Conservation (phyloP, 2,888 invertebrate species). For the Rhopalosiphum nymphaeae region DNA sequence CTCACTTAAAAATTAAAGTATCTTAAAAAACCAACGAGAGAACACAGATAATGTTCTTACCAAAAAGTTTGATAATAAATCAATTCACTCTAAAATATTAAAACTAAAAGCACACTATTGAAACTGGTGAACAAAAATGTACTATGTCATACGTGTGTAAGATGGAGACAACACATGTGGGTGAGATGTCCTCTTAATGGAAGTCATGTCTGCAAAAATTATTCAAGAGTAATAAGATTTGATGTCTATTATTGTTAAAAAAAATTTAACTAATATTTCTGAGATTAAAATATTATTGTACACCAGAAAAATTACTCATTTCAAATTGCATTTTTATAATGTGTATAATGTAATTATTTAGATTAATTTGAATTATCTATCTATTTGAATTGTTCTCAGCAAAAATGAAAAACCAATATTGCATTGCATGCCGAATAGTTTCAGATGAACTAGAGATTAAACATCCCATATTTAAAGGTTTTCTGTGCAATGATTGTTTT, state of each 20-base stretch:
- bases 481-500: neutral
- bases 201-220: too few relatives aligned
- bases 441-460: neutral
- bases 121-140: too few relatives aligned
- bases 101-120: too few relatives aligned
- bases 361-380: neutral
- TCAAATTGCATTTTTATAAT: neutral
- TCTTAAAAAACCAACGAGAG: too few relatives aligned
- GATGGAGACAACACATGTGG: too few relatives aligned
- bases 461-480: neutral
- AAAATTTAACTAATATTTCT: neutral
- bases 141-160: too few relatives aligned
- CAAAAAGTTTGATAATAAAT: too few relatives aligned
- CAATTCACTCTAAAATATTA: too few relatives aligned
- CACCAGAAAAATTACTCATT: neutral
- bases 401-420: neutral
- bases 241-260: neutral
- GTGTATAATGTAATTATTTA: neutral
- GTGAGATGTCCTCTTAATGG: too few relatives aligned
- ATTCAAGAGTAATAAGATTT: too few relatives aligned
- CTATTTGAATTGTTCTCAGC: neutral
- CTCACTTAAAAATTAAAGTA: too few relatives aligned
- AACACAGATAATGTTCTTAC: too few relatives aligned
- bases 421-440: neutral
- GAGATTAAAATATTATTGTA: neutral